These are phyloP conservation scores for Columba janthina DNA, from an alignment of 2,113 vertebrate species.

Conservation along the genomic window DNA sequence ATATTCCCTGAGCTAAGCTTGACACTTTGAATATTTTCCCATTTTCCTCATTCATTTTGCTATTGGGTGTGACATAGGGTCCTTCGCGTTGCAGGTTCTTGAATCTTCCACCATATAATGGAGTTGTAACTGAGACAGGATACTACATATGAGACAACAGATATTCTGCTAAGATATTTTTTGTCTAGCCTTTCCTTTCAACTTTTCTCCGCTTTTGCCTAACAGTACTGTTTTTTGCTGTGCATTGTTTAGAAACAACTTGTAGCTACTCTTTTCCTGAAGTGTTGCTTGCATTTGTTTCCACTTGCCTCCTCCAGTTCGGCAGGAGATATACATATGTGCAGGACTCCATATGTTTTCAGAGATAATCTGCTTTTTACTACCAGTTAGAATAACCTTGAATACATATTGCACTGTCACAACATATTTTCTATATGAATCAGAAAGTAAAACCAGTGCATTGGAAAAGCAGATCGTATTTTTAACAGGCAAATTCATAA, in stretches of 20 bases:
- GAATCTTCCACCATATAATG: not conserved
- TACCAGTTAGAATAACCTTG: conserved; percentile 65
- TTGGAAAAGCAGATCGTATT: conserved; percentile 33
- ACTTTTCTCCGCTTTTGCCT: not conserved
- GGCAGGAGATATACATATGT: not conserved
- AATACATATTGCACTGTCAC: conserved; percentile 59
- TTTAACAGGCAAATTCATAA: conserved; percentile 48
- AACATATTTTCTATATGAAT: conserved; percentile 44
- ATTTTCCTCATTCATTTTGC: not conserved
- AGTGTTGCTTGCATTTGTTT: not conserved
- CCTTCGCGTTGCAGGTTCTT: not conserved
- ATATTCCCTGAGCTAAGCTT: conserved; percentile 14
- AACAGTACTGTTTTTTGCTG: not conserved
- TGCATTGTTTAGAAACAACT: not conserved
- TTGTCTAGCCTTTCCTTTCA: not conserved
- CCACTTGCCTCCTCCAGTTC: not conserved
- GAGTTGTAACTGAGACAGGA: not conserved
- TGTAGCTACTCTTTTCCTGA: not conserved
- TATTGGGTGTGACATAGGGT: not conserved
- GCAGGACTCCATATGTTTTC: conserved; percentile 35
- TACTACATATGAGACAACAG: not conserved
- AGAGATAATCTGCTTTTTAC: conserved; percentile 62
- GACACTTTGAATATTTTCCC: not conserved
- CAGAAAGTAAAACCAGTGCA: conserved; percentile 26
- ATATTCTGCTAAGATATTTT: not conserved